phyloP scores from a whole-genome alignment of 1,140 invertebrate species.

The Gryon sp. region DNA sequence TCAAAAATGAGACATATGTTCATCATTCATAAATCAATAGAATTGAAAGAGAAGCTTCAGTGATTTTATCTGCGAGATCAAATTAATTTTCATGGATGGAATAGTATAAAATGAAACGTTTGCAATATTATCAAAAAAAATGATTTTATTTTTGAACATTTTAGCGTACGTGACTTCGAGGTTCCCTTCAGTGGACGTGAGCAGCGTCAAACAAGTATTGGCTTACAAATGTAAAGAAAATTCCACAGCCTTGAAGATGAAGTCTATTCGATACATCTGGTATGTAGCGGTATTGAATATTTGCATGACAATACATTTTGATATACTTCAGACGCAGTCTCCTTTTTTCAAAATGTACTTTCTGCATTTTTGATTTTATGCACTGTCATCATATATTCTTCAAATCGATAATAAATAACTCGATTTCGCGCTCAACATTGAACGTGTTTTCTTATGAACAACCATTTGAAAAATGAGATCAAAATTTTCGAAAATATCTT shows the following conservation, averaged over 20 bases:
- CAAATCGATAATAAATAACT: too few species aligned
- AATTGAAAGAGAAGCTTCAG: too few species aligned
- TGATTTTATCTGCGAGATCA: too few species aligned
- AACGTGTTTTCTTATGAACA: too few species aligned
- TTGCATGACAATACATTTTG: constrained; percentile 19
- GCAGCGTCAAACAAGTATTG: constrained; percentile 86
- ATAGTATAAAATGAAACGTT: neutral
- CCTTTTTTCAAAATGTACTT: too few species aligned
- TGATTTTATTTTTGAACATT: constrained; percentile 64
- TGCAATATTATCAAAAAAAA: constrained; percentile 11
- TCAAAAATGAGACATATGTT: too few species aligned
- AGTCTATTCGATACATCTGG: constrained; percentile 84
- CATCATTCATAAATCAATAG: too few species aligned
- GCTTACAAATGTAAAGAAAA: constrained; percentile 89
- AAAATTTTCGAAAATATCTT: too few species aligned
- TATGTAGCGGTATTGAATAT: constrained; percentile 69
- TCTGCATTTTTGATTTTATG: neutral
- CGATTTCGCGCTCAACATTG: too few species aligned
- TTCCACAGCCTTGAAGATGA: constrained; percentile 86
- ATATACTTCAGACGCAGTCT: neutral
- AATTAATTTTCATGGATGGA: constrained; percentile 1
- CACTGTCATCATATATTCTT: too few species aligned
- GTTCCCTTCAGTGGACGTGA: constrained; percentile 86
- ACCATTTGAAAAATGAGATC: too few species aligned
- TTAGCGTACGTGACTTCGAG: constrained; percentile 85